These are phyloP conservation scores for Cirrhinus mrigala DNA, from an alignment of 2,797 vertebrate species.

Conservation along the genomic window DNA sequence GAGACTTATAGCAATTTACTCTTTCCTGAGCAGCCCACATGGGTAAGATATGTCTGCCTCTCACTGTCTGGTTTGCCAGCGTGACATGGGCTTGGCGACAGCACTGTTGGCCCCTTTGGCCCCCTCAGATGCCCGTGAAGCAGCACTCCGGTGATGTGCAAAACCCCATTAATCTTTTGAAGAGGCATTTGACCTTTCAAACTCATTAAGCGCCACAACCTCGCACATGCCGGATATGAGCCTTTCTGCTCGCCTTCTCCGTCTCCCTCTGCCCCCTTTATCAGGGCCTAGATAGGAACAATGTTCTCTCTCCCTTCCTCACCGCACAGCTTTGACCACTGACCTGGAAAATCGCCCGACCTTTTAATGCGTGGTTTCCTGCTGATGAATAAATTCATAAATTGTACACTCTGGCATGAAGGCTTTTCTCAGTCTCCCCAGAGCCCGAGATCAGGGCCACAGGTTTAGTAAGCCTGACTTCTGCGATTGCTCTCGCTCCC, in stretches of 20 bases:
- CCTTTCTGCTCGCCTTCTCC: slow-evolving; percentile 15
- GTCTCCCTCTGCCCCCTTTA: slow-evolving; percentile 46
- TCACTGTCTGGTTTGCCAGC: neutral
- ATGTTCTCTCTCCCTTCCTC: slow-evolving; percentile 41
- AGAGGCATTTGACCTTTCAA: slow-evolving; percentile 82
- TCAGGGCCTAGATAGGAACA: slow-evolving; percentile 47
- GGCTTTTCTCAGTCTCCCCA: slow-evolving; percentile 60
- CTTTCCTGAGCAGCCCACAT: neutral
- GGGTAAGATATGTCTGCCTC: neutral
- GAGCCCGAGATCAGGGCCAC: neutral
- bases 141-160: slow-evolving; percentile 46
- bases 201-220: slow-evolving; percentile 76
- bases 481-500: neutral
- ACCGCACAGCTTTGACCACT: slow-evolving; percentile 68
- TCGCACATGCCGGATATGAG: slow-evolving; percentile 52
- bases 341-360: slow-evolving; percentile 81
- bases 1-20: neutral
- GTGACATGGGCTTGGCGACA: slow-evolving; percentile 26
- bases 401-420: slow-evolving; percentile 67
- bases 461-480: slow-evolving; percentile 2
- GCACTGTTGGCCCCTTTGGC: neutral
- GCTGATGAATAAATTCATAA: slow-evolving; percentile 82
- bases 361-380: slow-evolving; percentile 76
- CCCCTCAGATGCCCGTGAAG: slow-evolving; percentile 32
- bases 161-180: slow-evolving; percentile 77